Base-by-base conservation (phyloP, 2,888 invertebrate genomes). In the Cotesia congregata region DNA sequence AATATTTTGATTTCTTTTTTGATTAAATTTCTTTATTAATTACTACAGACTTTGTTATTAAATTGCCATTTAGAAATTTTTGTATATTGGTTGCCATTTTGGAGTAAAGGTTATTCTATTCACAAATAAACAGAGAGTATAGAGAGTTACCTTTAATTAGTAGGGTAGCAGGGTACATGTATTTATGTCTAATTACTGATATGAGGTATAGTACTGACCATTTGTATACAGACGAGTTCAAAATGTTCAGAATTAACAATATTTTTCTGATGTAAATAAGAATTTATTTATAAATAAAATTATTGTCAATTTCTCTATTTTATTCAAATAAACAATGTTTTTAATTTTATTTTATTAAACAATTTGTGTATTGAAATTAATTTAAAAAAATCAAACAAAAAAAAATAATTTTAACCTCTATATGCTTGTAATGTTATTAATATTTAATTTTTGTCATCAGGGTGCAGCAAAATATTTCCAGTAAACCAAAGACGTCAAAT, bases 401-500 rank as follows among this genome's bases (percentile, higher is more conserved):
- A 17, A 39, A 62, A 76, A 59, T 68, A 15, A 69, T 70, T 76
- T 39, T 30, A 59, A 67, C 74, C 76, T 30, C 6, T 41, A 17
- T 62, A 60, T 78, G 40, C 38, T 67, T 76, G 60, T 39, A 30
- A n/a, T 69, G 78, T 68, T 6, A 77, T 73, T 69, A 40, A 72
- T 72, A 69, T 38, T 74, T 61, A 74, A 72, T 12, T 70, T 69
- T 78, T 78, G 67, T 75, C 67, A 78, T 78, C 80, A 89, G 89
- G 89, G 88, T 89, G 85, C 88, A 89, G 84, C 88, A 89, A 86
- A 88, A 89, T 85, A 86, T 89, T 86, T 87, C 89, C 86, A 88
- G 86, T 86, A 89, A 89, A 87, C 89, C 89, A 89, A 89, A 89
- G 88, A 88, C 88, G 83, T 89, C 89, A 81, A 89, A 88, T 83